Conservation (phyloP, 2,888 invertebrate species). For the Nomada ferruginata region DNA sequence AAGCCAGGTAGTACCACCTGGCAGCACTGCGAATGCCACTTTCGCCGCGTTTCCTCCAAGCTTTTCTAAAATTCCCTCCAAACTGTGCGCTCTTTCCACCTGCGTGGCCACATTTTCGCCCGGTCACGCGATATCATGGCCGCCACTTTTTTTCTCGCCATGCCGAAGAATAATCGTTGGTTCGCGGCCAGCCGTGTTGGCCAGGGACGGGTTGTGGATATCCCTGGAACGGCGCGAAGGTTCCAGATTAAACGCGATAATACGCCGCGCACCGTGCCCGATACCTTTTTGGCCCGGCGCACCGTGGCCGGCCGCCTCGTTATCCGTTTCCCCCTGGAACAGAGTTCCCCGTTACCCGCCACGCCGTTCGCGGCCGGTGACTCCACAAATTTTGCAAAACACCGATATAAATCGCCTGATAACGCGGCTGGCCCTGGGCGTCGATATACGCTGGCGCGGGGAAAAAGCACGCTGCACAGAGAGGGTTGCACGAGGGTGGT, state of each 20-base stretch:
- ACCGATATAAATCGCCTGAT: conserved; percentile 81
- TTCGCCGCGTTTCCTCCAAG: neutral
- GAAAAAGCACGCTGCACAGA: conserved; percentile 6
- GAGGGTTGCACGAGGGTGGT: conserved; percentile 8
- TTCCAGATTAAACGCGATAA: conserved; percentile 68
- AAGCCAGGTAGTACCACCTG: neutral
- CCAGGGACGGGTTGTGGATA: neutral
- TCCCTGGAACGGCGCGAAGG: conserved; percentile 42
- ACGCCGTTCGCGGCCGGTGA: conserved; percentile 53
- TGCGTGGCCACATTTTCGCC: conserved; percentile 19
- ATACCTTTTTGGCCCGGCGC: conserved; percentile 68
- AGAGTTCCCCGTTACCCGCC: conserved; percentile 48
- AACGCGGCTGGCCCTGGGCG: conserved; percentile 76
- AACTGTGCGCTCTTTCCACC: neutral
- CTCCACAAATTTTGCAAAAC: conserved; percentile 80
- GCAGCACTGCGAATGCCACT: neutral
- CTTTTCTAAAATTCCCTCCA: conserved; percentile 29
- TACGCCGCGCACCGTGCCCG: conserved; percentile 34
- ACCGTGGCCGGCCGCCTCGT: conserved; percentile 50
- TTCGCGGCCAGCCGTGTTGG: conserved; percentile 1
- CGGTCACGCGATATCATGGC: conserved; percentile 41
- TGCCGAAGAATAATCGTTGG: conserved; percentile 48
- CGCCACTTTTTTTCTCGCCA: conserved; percentile 35
- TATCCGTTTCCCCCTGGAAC: conserved; percentile 64
- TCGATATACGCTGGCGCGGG: conserved; percentile 69